Evolutionary conservation across 2,888 invertebrate genomes (phyloP).

Genomic region (Bedellia somnulentella): DNA sequence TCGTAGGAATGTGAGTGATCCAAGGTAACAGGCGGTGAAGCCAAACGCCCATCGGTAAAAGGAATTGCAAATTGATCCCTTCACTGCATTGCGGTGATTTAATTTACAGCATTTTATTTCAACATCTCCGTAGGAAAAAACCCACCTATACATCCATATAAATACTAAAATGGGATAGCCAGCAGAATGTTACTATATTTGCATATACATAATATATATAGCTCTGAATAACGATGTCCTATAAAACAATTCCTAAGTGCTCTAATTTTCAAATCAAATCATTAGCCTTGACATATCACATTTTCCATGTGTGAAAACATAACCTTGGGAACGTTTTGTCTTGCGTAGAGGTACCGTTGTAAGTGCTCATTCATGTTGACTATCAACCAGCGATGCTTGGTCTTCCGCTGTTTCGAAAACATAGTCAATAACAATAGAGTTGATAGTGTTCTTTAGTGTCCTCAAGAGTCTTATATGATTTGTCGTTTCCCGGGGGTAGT

Average conservation of each 20-base stretch:
- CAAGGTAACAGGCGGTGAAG: slow-evolving; percentile 2
- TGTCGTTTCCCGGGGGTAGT: slow-evolving; percentile 23
- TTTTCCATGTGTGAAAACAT: slow-evolving; percentile 6
- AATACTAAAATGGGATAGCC: too few relatives aligned
- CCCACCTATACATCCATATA: too few relatives aligned
- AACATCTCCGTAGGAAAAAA: too few relatives aligned
- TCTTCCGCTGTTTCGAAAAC: background rate
- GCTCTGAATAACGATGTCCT: too few relatives aligned
- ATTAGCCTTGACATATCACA: slow-evolving; percentile 5
- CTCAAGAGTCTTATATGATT: background rate
- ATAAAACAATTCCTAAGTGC: too few relatives aligned
- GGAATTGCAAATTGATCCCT: too few relatives aligned
- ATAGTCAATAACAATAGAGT: background rate
- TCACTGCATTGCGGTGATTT: too few relatives aligned
- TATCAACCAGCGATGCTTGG: background rate
- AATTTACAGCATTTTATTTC: too few relatives aligned
- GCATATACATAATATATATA: too few relatives aligned
- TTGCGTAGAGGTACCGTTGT: background rate
- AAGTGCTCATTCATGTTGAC: slow-evolving; percentile 5
- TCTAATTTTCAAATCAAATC: too few relatives aligned
- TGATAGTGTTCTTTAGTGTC: background rate
- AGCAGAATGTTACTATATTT: too few relatives aligned
- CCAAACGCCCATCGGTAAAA: too few relatives aligned
- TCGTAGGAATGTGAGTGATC: slow-evolving; percentile 3
- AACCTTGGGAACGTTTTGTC: slow-evolving; percentile 3